A percentile compares a stretch with the other conserved stretches of the same genome.
Evolutionary conservation across 2,888 invertebrate species (phyloP).

Genomic region (Drosophila demipolita): DNA sequence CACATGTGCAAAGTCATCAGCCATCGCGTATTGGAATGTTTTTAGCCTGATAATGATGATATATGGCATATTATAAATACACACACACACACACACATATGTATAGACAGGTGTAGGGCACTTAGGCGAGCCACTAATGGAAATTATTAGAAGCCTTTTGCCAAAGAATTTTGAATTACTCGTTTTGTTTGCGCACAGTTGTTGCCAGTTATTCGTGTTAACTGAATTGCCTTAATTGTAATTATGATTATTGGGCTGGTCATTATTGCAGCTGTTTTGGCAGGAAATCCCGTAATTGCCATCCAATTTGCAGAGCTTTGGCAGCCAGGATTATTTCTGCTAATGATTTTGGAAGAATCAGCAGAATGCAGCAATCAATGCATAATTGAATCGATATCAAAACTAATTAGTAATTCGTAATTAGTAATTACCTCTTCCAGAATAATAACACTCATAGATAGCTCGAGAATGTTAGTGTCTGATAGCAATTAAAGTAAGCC

Average conservation of each 20-base stretch:
- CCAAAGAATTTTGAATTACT: conserved; percentile 64
- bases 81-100: conserved; percentile 10
- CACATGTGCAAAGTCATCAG: conserved; percentile 80
- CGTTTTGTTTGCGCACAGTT: conserved; percentile 39
- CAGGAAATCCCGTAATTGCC: conserved; percentile 71
- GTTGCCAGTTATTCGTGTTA: conserved; percentile 33
- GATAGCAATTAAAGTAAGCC: not conserved
- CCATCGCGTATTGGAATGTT: conserved; percentile 59
- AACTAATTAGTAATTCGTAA: conserved; percentile 19
- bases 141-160: conserved; percentile 63
- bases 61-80: conserved; percentile 69
- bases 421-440: conserved; percentile 19
- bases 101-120: conserved; percentile 30
- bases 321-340: conserved; percentile 49
- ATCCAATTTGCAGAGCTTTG: conserved; percentile 59
- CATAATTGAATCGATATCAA: conserved; percentile 35
- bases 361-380: conserved; percentile 36
- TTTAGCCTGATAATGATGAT: conserved; percentile 73
- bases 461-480: not conserved
- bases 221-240: conserved; percentile 33
- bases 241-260: conserved; percentile 46
- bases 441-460: conserved; percentile 24
- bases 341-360: conserved; percentile 32
- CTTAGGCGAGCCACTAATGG: conserved; percentile 40
- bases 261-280: conserved; percentile 50